Evolutionary conservation across 2,797 vertebrate genomes (phyloP), one percentile per base, ranked within the genome.

Genomic region (Carcharodon carcharias): DNA sequence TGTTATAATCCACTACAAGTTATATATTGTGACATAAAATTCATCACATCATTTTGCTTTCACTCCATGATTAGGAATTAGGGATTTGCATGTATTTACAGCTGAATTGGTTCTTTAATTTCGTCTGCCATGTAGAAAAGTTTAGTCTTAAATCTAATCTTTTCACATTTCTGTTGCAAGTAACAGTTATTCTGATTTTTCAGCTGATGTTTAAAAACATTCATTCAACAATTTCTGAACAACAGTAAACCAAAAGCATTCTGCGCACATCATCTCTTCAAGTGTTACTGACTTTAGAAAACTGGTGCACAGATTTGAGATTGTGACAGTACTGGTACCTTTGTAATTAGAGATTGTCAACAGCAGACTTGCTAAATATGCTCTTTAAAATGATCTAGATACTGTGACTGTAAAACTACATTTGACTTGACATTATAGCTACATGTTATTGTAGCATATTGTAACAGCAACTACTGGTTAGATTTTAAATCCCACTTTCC

Each of bases 131-230:
- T 40, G 35, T 65, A 56, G 45, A 71, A 71, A 31, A 54, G 26
- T 71, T 54, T 71, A 71, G 11, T 12, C 65, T 71, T 23, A 65
- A 71, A 71, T 94, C 67, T 23, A 45, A 94, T 54, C 5, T 11
- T 65, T 67, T 93, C 12, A 73, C 28, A 14, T 95, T 95, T 58
- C 63, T 45, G 12, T 85, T 69, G 93, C 40, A 69, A 69, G 88
- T 91, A n/a, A 69, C 16, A n/a, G 45, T 95, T 77, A 71, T 56
- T 95, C 45, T n/a, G 31, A 95, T 26, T 95, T 95, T 95, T 77
- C 45, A 95, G 26, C 28, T 95, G 45, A 73, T 95, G 23, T 26
- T 50, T 54, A 77, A 77, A 73, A 77, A 0, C 50, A 73, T 73
- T 21, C 21, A 67, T 93, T 93, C 61, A 67, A 28, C 61, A 93